Percentiles rank a stretch among this genome's conserved stretches.
These are phyloP conservation scores for Bucorvus abyssinicus DNA, from an alignment of 2,797 vertebrate species.

Conservation along the genomic window DNA sequence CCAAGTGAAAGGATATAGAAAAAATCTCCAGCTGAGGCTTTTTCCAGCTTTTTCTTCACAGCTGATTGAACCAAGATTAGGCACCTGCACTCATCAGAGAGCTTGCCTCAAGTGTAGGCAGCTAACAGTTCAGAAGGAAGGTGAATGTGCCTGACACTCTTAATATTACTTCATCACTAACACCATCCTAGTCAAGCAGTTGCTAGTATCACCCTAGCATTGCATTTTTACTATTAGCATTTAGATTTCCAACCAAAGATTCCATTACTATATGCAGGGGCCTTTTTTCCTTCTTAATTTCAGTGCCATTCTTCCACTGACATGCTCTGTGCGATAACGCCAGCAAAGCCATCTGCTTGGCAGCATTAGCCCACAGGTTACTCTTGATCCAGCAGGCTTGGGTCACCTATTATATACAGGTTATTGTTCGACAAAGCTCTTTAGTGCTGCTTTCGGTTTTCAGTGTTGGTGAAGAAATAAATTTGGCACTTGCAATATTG, in stretches of 20 bases:
- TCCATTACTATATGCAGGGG: background rate
- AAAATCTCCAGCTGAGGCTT: background rate
- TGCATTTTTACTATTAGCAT: background rate
- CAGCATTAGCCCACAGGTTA: background rate
- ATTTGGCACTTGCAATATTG: background rate
- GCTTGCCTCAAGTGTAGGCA: background rate
- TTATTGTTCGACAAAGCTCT: background rate
- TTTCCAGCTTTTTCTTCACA: background rate
- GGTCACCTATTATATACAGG: background rate
- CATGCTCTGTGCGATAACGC: background rate
- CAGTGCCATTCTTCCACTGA: background rate
- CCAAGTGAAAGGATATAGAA: background rate
- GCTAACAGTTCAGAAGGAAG: background rate
- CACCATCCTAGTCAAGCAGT: background rate
- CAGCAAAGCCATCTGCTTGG: background rate
- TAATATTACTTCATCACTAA: background rate
- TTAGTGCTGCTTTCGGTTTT: background rate
- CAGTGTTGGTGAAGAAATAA: background rate
- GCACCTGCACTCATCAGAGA: background rate
- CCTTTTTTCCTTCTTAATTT: background rate
- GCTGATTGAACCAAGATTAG: background rate
- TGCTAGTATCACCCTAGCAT: background rate
- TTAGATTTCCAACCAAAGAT: background rate
- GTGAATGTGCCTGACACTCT: background rate
- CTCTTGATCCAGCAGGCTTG: background rate